These are phyloP conservation scores for Phalacrocorax aristotelis DNA, from an alignment of 2,113 vertebrate genomes.

Conservation along the genomic window DNA sequence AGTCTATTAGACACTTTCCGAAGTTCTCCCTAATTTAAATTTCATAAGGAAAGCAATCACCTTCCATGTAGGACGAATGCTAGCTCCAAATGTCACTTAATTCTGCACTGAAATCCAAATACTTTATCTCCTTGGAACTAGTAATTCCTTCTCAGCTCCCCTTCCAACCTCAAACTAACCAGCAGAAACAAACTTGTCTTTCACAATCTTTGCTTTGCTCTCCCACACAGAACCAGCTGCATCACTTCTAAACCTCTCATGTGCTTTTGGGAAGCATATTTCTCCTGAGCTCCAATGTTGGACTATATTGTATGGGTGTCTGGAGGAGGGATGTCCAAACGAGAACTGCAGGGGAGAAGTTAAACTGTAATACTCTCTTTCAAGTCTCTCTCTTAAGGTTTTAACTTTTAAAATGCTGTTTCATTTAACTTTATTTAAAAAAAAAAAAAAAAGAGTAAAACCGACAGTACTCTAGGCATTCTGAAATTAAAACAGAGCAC, in stretches of 20 bases:
- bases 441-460: not conserved
- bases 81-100: not conserved
- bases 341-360: not conserved
- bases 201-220: not conserved
- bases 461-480: not conserved
- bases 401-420: not conserved
- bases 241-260: not conserved
- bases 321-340: not conserved
- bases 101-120: not conserved
- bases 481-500: not conserved
- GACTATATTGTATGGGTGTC: not conserved
- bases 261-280: not conserved
- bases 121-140: not conserved
- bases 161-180: not conserved
- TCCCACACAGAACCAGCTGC: not conserved
- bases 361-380: not conserved
- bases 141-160: not conserved
- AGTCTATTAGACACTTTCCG: not conserved
- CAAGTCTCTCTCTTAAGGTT: not conserved
- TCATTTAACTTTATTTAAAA: not conserved
- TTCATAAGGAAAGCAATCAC: not conserved
- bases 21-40: not conserved
- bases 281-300: not conserved
- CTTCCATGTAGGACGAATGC: not conserved
- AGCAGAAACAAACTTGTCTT: not conserved